These are phyloP conservation scores for Noctua fimbriata DNA, from an alignment of 2,888 invertebrate genomes.

Conservation along the genomic window DNA sequence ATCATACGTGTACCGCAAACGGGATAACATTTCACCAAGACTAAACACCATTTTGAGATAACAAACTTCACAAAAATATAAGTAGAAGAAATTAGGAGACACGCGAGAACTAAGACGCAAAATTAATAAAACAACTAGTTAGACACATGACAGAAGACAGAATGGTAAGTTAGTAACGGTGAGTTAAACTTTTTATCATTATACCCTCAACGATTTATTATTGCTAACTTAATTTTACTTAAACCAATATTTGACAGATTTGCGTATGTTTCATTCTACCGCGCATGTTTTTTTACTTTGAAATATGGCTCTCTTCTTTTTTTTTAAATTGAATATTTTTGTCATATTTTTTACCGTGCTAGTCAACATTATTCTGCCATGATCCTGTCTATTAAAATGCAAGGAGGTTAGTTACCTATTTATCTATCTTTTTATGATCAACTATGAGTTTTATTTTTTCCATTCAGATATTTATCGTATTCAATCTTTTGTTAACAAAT, in stretches of 20 bases:
- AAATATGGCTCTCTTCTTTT: neutral
- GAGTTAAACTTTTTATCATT: slow-evolving; percentile 25
- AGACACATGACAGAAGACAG: slow-evolving; percentile 65
- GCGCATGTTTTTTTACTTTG: slow-evolving; percentile 7
- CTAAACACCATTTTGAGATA: slow-evolving; percentile 83
- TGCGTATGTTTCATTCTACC: slow-evolving; percentile 29
- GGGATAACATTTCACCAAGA: slow-evolving; percentile 84
- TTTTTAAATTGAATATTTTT: neutral
- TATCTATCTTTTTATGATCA: neutral
- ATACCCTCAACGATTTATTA: slow-evolving; percentile 56
- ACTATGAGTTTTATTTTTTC: neutral
- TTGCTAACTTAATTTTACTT: neutral
- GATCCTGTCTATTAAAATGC: neutral
- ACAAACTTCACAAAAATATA: slow-evolving; percentile 62
- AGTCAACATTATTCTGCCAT: neutral
- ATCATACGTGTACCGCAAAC: slow-evolving; percentile 83
- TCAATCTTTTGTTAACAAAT: neutral
- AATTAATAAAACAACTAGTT: slow-evolving; percentile 49
- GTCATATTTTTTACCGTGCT: neutral
- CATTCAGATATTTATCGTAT: neutral
- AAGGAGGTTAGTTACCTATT: neutral
- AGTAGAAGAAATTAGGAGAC: slow-evolving; percentile 61
- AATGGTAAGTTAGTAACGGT: slow-evolving; percentile 27
- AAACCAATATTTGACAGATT: slow-evolving; percentile 47
- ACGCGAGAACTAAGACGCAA: slow-evolving; percentile 52